phyloP scores from a whole-genome alignment of 2,113 vertebrate species.

The Thermophis baileyi region DNA sequence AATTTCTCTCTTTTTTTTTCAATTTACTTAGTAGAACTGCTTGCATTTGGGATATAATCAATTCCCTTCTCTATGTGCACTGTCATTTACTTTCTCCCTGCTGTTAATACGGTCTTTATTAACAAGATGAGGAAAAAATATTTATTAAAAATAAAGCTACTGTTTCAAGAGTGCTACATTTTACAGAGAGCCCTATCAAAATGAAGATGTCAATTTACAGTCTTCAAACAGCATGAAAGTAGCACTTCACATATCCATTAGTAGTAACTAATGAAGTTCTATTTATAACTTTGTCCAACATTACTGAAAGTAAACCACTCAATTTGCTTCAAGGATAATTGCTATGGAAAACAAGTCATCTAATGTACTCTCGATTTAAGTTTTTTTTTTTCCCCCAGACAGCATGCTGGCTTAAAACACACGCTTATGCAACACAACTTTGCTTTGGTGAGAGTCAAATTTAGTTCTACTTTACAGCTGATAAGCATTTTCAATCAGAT shows the following conservation, averaged over 20 bases:
- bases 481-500: conserved; percentile 6
- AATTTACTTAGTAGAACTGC: conserved; percentile 29
- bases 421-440: neutral
- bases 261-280: neutral
- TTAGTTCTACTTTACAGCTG: conserved; percentile 16
- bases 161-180: neutral
- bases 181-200: neutral
- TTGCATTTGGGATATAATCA: conserved; percentile 31
- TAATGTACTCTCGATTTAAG: neutral
- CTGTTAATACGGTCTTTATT: conserved; percentile 13
- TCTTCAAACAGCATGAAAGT: neutral
- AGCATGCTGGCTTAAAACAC: neutral
- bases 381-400: neutral
- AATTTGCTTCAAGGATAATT: neutral
- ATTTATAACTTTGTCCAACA: neutral
- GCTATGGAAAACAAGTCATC: neutral
- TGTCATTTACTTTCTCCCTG: conserved; percentile 13
- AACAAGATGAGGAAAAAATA: conserved; percentile 14
- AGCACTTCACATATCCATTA: neutral
- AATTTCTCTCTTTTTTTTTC: neutral
- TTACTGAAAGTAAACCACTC: neutral
- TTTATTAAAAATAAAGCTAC: neutral
- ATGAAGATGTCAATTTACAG: neutral
- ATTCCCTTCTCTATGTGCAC: conserved; percentile 24
- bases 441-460: neutral